These are phyloP conservation scores for Enteromius fasciolatus DNA, from an alignment of 2,797 vertebrate genomes.

Conservation along the genomic window DNA sequence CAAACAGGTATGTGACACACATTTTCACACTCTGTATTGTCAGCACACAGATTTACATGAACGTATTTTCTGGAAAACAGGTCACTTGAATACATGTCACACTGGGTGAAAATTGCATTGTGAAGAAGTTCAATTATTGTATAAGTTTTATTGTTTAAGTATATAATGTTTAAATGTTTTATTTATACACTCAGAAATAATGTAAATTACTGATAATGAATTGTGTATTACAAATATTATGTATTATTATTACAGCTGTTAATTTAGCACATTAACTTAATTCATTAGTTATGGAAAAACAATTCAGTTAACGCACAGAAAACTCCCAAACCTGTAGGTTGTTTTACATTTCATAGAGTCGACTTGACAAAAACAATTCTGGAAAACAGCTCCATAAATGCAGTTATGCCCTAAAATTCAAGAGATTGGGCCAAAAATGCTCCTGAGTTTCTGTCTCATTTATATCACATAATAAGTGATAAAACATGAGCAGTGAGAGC, in stretches of 20 bases:
- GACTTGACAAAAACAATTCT: background rate
- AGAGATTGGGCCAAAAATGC: too few relatives aligned
- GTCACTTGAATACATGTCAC: background rate
- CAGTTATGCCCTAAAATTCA: too few relatives aligned
- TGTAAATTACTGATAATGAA: too few relatives aligned
- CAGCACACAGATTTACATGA: background rate
- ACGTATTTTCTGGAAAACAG: background rate
- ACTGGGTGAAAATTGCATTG: background rate
- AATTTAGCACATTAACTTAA: background rate
- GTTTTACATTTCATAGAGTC: too few relatives aligned
- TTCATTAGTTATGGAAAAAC: background rate
- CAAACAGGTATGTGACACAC: slow-evolving; percentile 87
- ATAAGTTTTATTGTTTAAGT: too few relatives aligned
- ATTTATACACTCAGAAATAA: too few relatives aligned
- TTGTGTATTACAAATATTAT: background rate
- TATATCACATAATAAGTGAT: background rate
- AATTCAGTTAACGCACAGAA: too few relatives aligned
- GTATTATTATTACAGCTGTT: background rate
- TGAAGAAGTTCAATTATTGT: background rate
- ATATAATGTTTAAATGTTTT: too few relatives aligned
- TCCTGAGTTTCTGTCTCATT: too few relatives aligned
- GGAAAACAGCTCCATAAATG: too few relatives aligned
- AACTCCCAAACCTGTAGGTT: too few relatives aligned
- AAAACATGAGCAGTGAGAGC: too few relatives aligned
- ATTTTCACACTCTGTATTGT: background rate